These are phyloP conservation scores for Hanleya hanleyi DNA, from an alignment of 2,888 invertebrate genomes.

Conservation along the genomic window DNA sequence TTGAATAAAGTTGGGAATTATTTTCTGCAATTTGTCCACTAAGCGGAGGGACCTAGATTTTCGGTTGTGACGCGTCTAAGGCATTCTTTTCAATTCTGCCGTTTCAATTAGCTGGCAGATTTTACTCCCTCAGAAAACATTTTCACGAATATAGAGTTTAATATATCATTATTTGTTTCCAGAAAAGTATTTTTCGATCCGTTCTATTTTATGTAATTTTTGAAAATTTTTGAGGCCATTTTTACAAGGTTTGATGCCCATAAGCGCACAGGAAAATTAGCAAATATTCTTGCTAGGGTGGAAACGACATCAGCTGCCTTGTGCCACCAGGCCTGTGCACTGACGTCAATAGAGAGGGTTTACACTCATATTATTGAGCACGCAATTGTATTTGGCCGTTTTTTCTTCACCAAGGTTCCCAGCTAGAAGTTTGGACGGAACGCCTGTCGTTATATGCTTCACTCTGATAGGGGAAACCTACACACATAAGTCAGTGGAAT, in stretches of 20 bases:
- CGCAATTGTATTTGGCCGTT: slow-evolving; percentile 61
- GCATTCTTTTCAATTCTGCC: slow-evolving; percentile 69
- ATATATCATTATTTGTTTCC: neutral
- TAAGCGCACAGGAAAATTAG: too few species aligned
- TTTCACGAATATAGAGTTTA: slow-evolving; percentile 10
- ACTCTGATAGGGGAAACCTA: neutral
- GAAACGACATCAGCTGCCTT: slow-evolving; percentile 51
- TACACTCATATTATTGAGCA: slow-evolving; percentile 69
- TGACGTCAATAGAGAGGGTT: slow-evolving; percentile 68
- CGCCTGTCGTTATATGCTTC: slow-evolving; percentile 7
- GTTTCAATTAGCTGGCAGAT: slow-evolving; percentile 64
- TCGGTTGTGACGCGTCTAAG: slow-evolving; percentile 66
- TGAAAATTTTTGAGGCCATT: too few species aligned
- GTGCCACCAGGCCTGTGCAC: slow-evolving; percentile 63
- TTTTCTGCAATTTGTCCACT: slow-evolving; percentile 65
- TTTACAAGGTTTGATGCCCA: too few species aligned
- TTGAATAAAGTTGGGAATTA: slow-evolving; percentile 61
- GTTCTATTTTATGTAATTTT: too few species aligned
- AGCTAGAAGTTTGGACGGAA: slow-evolving; percentile 2
- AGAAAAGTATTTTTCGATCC: too few species aligned
- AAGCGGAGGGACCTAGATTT: slow-evolving; percentile 62
- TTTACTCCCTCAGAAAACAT: slow-evolving; percentile 46
- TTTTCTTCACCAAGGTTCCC: slow-evolving; percentile 41
- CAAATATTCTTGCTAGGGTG: too few species aligned
- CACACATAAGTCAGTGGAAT: neutral